Base-by-base conservation (phyloP, 2,797 vertebrate genomes). In the Pogoniulus pusillus region DNA sequence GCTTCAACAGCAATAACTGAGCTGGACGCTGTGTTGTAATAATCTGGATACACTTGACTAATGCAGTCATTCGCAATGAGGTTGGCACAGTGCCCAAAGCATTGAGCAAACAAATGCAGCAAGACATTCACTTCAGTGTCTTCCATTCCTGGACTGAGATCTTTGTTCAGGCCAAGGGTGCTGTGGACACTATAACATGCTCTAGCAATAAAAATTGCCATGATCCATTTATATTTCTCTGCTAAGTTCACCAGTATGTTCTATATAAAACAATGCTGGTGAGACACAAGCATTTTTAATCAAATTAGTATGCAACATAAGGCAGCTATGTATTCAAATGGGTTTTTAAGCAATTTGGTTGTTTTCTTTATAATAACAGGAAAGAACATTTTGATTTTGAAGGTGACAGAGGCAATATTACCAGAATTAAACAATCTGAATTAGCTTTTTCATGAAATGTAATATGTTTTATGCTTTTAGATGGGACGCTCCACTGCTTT, bases 351-450 rank as follows among this genome's bases (percentile, higher is more conserved):
- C 97, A 98, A 98, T 98, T 98, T 98, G 97, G 97, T 98, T 98
- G 97, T 98, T 98, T 98, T 98, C 97, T 97, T 98, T 98, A 98
- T 98, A 98, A 98, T 98, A 98, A 98, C 97, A 98, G 98, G 97
- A 97, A 98, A 98, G 97, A 98, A 98, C 98, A 98, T 98, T 98
- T 98, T 98, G 97, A 98, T 98, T 98, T 98, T 98, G 98, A 98
- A 98, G 98, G 98, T 98, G 98, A 98, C 98, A 98, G 98, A 98
- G 97, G 98, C 98, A 98, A 98, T 98, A 98, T 98, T 98, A 98
- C 98, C 96, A 98, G 97, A 98, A 98, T 98, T 98, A 98, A 98
- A 98, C 98, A 98, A 98, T 98, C 97, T 97, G 97, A 98, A 98
- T 98, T 98, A 98, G 97, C 98, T 98, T 98, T 98, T 98, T 98